Base-by-base conservation (phyloP, 92 coral and sea anemone genomes). In the Scolanthus callimorphus region DNA sequence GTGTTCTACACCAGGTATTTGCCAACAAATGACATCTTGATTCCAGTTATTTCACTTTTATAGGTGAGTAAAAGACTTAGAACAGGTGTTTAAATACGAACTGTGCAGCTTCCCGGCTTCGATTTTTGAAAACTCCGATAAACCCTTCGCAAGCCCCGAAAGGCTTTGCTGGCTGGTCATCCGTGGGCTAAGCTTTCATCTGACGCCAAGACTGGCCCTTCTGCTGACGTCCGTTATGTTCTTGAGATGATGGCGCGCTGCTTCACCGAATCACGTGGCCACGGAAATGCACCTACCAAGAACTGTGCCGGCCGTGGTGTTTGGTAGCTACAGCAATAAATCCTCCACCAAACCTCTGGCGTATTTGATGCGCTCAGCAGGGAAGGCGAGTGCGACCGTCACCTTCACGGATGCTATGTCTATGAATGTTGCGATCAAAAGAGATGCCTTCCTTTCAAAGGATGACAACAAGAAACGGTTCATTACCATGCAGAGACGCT, bases 401-500 rank as follows among this genome's bases (percentile, higher is more conserved):
- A 64, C 59, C 21, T 49, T 64, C 49, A 26, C 37, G 20, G 48
- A 64, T 11, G 71, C 28, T 10, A 62, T 63, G 70, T n/a, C n/a
- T n/a, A 34, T 34, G 43, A 65, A 65, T 51, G 52, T 52, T 1
- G 52, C 52, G n/a, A 23, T 52, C 29, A 65, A 65, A 51, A 65
- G 52, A 22, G 53, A 65, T 37, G 62, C 52, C 13, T 65, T 65
- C 50, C 62, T 52, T 15, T 37, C 62, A 12, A 65, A 65, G 61
- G 22, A 60, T 8, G 25, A 34, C 19, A 52, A 52, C 72, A 65
- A 65, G 39, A 45, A 63, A 22, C 70, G 46, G 13, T 51, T 53
- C 25, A 39, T 65, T 20, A 46, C 3, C 44, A 65, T 51, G 50
- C 43, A 49, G 29, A 28, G 20, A 30, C 61, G 61, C 39, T 34